Evolutionary conservation across 2,797 vertebrate genomes (phyloP), one percentile per base, ranked within the genome.

Genomic region (Steatocranus sp.): DNA sequence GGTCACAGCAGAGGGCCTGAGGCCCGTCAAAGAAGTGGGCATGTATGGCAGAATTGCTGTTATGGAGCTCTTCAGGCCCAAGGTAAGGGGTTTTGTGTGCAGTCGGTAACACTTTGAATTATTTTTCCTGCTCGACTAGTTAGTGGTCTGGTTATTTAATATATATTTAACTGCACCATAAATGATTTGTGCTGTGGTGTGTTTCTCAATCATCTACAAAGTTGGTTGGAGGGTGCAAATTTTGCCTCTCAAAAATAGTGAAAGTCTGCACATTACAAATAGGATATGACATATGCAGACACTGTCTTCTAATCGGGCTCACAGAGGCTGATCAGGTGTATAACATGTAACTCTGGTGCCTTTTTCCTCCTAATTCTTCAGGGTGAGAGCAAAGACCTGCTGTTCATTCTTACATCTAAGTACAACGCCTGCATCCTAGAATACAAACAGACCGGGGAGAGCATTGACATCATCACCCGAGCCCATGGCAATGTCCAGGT

Each of bases 381-480:
- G 98, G 98, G 98, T 3, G 99, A 99, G 92, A 99, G 96, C 93
- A 99, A 99, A 91, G 99, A 99, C 83, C 93, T 99, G 74, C 94
- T 99, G 82, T 99, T 99, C 87, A 99, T 99, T 92, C 95, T 99
- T 93, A 99, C 99, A 4, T 98, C 98, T 58, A 99, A 99, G 89
- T 99, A 99, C 90, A 99, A 99, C 0, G 99, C 99, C 85, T 99
- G 98, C 91, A 99, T 99, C 94, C 95, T 99, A 41, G 99, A 99
- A 66, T 99, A 99, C 92, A 99, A 99, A 91, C 99, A 99, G 96
- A 99, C 96, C 0, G 99, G 98, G 0, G 99, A 99, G 30, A 99
- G 95, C 95, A 99, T 99, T 2, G 99, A 99, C 75, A 99, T 99
- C 87, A 99, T 99, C 87, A 99, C 99, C 1, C 94, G 98, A 0